Base-by-base conservation (phyloP, 1,140 invertebrate genomes). In the Bombus turneri region DNA sequence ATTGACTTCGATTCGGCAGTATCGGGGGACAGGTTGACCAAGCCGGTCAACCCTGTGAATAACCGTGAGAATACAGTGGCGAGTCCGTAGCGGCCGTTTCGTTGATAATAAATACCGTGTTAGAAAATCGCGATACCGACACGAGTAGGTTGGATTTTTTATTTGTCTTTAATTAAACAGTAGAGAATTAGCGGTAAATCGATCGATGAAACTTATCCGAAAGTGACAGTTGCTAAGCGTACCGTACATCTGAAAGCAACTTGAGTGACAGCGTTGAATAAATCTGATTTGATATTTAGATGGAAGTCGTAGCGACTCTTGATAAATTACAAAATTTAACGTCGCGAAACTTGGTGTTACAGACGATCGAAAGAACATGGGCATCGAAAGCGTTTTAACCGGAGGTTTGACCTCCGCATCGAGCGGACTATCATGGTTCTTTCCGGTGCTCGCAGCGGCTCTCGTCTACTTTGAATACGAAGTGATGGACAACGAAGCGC, bases 401-500 rank as follows among this genome's bases (percentile, higher is more conserved):
- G 92, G 93, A 66, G 89, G 93, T 5, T 92, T 95, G 4, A 93
- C 95, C 34, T 91, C 92, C 15, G 95, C 95, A 1, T 95, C 95
- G 0, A 96, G 95, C 0, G 96, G 97, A 92, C 94, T 97, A 31
- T 96, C 96, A 2, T 97, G 97, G 96, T 97, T 98, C 92, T 96
- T 98, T 69, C 97, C 98, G 1, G 96, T 97, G 91, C 92, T 98
- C 34, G 96, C 97, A 43, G 97, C 97, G 0, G 96, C 97, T 3
- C 96, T 98, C 79, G 97, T 98, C 22, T 98, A 98, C 93, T 98
- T 98, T 93, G 97, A 98, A 88, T 98, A 97, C 91, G 97, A 97
- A 88, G 96, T 97, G 83, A 94, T 97, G 83, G 98, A 98, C 92
- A 97, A 97, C 1, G 97, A 98, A 91, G 97, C 97, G 0, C 95